Conservation (phyloP, 2,888 invertebrate species). For the Erannis defoliaria region DNA sequence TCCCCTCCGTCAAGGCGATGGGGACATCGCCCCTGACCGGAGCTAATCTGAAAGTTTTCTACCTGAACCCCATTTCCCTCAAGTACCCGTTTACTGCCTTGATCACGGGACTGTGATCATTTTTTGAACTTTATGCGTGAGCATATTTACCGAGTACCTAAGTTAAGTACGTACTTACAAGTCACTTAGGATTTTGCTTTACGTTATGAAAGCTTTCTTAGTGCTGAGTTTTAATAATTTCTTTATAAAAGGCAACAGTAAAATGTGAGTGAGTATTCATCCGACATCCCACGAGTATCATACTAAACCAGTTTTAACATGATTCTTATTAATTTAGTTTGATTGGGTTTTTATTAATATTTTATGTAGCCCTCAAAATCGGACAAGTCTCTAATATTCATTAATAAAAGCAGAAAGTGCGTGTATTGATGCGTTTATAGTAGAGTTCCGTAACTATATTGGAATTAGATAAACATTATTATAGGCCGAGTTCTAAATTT, state of each 20-base stretch:
- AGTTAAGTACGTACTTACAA: conserved; percentile 7
- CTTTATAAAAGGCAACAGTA: conserved; percentile 4
- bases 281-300: background rate
- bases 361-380: no score
- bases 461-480: no score
- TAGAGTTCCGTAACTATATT: no score
- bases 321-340: no score
- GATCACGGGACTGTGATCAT: conserved; percentile 60
- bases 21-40: conserved; percentile 42
- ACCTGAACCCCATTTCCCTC: conserved; percentile 66
- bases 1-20: conserved; percentile 55
- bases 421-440: no score
- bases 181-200: conserved; percentile 45
- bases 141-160: conserved; percentile 32
- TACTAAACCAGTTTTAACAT: background rate
- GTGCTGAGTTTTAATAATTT: conserved; percentile 1
- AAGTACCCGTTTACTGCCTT: conserved; percentile 63
- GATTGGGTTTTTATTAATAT: no score
- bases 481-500: no score
- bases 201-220: conserved; percentile 34
- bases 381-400: no score
- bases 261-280: background rate
- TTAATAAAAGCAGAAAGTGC: no score
- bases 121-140: conserved; percentile 55
- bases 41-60: conserved; percentile 52